These are phyloP conservation scores for Eupeodes luniger DNA, from an alignment of 2,888 invertebrate genomes.

Conservation along the genomic window DNA sequence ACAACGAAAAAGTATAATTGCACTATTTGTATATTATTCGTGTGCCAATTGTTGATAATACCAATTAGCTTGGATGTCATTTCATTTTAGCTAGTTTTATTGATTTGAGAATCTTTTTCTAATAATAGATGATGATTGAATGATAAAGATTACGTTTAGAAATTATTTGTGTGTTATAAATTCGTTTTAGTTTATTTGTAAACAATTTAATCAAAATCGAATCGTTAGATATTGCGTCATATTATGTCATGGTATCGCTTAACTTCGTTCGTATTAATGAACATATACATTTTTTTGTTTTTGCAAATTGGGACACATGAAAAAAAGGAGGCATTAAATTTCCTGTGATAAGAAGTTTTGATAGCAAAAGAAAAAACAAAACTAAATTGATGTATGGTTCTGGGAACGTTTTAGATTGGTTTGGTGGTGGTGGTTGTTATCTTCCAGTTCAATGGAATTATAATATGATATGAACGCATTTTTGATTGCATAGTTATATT, in stretches of 20 bases:
- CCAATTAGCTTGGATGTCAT: neutral
- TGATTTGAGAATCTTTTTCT: conserved; percentile 39
- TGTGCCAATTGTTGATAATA: conserved; percentile 38
- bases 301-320: conserved; percentile 30
- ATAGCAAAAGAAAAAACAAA: neutral
- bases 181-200: conserved; percentile 23
- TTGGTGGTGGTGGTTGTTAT: neutral
- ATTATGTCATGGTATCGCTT: conserved; percentile 11
- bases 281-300: neutral
- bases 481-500: conserved; percentile 14
- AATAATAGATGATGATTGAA: conserved; percentile 50
- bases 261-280: neutral
- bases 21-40: conserved; percentile 11
- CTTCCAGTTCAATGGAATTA: conserved; percentile 39
- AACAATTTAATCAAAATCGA: conserved; percentile 27
- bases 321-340: conserved; percentile 24
- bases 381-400: neutral
- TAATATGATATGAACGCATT: neutral
- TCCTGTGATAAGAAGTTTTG: conserved; percentile 56
- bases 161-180: conserved; percentile 2
- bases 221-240: neutral
- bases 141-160: neutral
- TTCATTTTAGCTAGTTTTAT: conserved; percentile 2
- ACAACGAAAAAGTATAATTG: conserved; percentile 42
- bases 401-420: neutral